phyloP scores from a whole-genome alignment of 1,140 invertebrate species.

The Oryctes rhinoceros region DNA sequence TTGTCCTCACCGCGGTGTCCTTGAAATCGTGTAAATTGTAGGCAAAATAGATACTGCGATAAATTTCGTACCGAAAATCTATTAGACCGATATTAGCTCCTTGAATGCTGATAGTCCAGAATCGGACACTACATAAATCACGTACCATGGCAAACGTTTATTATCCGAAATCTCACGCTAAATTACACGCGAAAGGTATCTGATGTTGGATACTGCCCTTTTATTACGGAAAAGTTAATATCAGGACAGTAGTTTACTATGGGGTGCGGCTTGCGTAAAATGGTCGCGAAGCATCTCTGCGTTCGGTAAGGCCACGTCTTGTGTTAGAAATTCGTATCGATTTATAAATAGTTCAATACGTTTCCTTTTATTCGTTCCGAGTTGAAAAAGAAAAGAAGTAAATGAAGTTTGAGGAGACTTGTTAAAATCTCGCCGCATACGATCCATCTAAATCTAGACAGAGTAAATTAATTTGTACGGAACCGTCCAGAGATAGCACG shows the following conservation, averaged over 20 bases:
- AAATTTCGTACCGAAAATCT: background rate
- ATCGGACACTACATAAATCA: background rate
- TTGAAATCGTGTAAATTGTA: background rate
- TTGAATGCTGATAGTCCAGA: background rate
- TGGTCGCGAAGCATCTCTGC: background rate
- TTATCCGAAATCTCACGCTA: conserved; percentile 12
- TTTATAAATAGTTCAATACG: background rate
- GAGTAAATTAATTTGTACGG: too few relatives aligned
- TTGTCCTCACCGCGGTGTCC: background rate
- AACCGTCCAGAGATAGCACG: too few relatives aligned
- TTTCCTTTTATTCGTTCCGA: too few relatives aligned
- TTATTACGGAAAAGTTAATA: conserved; percentile 1
- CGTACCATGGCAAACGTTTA: background rate
- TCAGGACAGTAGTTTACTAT: background rate
- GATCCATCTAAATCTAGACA: too few relatives aligned
- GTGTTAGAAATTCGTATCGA: background rate
- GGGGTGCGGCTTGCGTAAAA: background rate
- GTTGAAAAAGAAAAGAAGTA: too few relatives aligned
- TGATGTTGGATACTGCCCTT: background rate
- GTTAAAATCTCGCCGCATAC: too few relatives aligned
- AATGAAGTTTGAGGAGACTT: too few relatives aligned
- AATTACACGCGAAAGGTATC: background rate
- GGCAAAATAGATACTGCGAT: background rate
- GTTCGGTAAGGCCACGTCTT: background rate
- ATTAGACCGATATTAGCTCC: too few relatives aligned